Conservation (phyloP, 2,888 invertebrate genomes). For the Microctonus brassicae region DNA sequence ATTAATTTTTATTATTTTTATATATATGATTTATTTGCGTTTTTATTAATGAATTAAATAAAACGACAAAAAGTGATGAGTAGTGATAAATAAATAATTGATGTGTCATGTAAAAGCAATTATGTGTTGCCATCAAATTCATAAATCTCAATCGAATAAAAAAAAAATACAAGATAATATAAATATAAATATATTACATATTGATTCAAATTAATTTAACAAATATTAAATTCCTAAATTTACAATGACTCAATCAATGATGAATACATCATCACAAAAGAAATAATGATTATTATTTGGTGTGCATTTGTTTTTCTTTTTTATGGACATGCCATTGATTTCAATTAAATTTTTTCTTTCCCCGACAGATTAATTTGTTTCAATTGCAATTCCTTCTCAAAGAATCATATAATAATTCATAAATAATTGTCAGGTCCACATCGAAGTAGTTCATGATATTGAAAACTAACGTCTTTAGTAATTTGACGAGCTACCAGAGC, state of each 20-base stretch:
- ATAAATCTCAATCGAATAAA: neutral
- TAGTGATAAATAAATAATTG: constrained; percentile 22
- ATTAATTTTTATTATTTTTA: too few species aligned
- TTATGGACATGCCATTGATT: neutral
- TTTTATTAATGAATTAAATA: constrained; percentile 24
- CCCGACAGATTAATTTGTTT: neutral
- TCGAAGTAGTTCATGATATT: neutral
- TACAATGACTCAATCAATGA: constrained; percentile 18
- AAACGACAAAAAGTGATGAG: constrained; percentile 1
- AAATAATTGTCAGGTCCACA: neutral
- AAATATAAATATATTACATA: constrained; percentile 24
- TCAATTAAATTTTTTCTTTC: neutral
- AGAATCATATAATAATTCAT: neutral
- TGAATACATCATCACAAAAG: neutral
- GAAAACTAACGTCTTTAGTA: constrained; percentile 45
- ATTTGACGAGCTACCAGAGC: constrained; percentile 59
- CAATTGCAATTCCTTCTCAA: neutral
- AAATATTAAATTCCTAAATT: constrained; percentile 4
- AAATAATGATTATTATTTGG: constrained; percentile 48
- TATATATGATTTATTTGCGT: neutral
- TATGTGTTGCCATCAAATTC: neutral
- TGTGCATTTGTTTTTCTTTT: constrained; percentile 45
- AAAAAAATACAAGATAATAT: constrained; percentile 5
- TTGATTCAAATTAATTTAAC: constrained; percentile 7
- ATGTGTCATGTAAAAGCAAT: constrained; percentile 14